Percentiles rank a stretch among this genome's conserved stretches.
These are phyloP conservation scores for Chamaetylas fuelleborni DNA, from an alignment of 2,113 vertebrate species.

Conservation along the genomic window DNA sequence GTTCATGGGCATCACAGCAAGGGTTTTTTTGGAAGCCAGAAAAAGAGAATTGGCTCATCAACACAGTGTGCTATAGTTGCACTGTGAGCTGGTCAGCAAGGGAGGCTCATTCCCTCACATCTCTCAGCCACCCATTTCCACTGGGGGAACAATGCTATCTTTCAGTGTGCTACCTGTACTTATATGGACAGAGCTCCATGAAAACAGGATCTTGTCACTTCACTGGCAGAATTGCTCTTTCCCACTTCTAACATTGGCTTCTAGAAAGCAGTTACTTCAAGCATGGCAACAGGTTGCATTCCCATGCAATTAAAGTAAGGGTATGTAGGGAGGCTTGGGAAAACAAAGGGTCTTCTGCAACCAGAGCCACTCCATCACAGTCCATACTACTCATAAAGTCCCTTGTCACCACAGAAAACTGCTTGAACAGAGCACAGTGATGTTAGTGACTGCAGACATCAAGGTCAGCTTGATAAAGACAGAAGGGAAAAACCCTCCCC, in stretches of 20 bases:
- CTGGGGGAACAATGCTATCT: neutral
- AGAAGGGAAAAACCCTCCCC: neutral
- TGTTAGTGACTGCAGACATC: neutral
- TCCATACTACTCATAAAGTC: neutral
- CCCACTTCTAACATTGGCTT: neutral
- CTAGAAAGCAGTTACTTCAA: neutral
- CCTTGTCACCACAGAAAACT: neutral
- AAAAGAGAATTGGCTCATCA: neutral
- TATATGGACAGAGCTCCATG: neutral
- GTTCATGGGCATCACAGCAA: accelerated
- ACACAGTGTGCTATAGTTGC: accelerated
- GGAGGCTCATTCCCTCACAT: neutral
- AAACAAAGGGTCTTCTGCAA: neutral
- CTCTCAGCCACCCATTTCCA: neutral
- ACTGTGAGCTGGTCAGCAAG: neutral
- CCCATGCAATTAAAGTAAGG: neutral
- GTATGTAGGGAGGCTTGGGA: neutral
- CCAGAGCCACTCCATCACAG: neutral
- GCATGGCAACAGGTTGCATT: neutral
- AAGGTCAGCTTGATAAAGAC: neutral
- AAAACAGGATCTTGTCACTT: neutral
- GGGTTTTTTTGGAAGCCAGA: neutral
- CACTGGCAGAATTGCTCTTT: neutral
- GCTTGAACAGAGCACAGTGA: neutral
- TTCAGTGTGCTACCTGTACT: neutral